A percentile compares a stretch with the other conserved stretches of the same genome.
phyloP scores from a whole-genome alignment of 2,888 invertebrate species.

The Glaucopsyche alexis region DNA sequence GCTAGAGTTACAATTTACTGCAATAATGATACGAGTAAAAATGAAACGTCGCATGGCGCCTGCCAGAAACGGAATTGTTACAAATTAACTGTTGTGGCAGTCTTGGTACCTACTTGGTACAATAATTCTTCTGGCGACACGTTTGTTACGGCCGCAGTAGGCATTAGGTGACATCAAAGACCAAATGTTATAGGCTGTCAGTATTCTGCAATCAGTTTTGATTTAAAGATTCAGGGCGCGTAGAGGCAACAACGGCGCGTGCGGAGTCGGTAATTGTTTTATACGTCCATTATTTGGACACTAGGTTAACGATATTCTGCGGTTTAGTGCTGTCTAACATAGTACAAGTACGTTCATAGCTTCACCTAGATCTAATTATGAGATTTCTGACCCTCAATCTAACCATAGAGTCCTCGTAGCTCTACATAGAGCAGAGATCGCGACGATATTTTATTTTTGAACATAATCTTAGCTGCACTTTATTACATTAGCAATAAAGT shows the following conservation, averaged over 20 bases:
- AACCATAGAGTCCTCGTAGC: too few species aligned
- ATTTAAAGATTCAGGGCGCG: slow-evolving; percentile 14
- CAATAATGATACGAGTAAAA: not conserved
- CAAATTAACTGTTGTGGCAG: not conserved
- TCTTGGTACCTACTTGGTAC: too few species aligned
- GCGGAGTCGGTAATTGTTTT: not conserved
- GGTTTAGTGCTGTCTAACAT: slow-evolving; percentile 11
- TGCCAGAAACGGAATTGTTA: not conserved
- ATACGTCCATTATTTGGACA: slow-evolving; percentile 17
- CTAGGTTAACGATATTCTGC: slow-evolving; percentile 10
- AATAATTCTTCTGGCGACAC: too few species aligned
- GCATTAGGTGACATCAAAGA: not conserved
- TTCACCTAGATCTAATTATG: not conserved
- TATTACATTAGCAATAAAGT: not conserved
- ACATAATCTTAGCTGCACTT: too few species aligned
- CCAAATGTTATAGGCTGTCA: not conserved
- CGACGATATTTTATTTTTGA: too few species aligned
- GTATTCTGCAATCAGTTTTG: not conserved
- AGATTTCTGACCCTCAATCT: too few species aligned
- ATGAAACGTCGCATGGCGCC: not conserved
- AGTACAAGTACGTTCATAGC: not conserved
- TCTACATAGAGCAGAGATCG: too few species aligned
- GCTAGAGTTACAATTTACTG: not conserved
- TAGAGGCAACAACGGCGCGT: not conserved
- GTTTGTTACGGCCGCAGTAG: too few species aligned